A percentile compares a stretch with the other conserved stretches of the same genome.
Conservation (phyloP, 2,113 vertebrate species). For the Stercorarius parasiticus region DNA sequence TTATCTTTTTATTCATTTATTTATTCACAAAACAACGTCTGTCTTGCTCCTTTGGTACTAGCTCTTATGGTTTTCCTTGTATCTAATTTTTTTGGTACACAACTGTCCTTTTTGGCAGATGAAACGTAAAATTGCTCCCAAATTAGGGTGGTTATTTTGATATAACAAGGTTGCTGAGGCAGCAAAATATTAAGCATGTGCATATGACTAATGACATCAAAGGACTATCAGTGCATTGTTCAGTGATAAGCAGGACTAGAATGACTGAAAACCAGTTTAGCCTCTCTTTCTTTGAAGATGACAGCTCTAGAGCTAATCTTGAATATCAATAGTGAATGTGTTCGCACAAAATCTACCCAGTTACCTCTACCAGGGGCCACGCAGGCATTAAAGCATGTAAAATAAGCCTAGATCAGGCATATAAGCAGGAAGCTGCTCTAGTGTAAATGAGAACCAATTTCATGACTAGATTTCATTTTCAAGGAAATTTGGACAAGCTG, state of each 20-base stretch:
- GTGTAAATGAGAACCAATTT: background rate
- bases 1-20: background rate
- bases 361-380: background rate
- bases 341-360: background rate
- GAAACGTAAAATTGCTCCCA: background rate
- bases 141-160: background rate
- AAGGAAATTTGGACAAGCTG: background rate
- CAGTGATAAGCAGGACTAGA: background rate
- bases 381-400: background rate
- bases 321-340: background rate
- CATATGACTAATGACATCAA: background rate
- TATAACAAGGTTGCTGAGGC: background rate
- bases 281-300: background rate
- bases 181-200: background rate
- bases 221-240: background rate
- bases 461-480: background rate
- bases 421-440: background rate
- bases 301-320: background rate
- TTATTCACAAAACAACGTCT: background rate
- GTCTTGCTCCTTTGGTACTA: background rate
- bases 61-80: background rate
- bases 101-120: background rate
- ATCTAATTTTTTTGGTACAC: accelerated
- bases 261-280: background rate
- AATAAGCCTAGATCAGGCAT: background rate